A percentile compares a stretch with the other conserved stretches of the same genome.
Conservation (phyloP, 1,140 invertebrate genomes). For the Ostrea edulis region DNA sequence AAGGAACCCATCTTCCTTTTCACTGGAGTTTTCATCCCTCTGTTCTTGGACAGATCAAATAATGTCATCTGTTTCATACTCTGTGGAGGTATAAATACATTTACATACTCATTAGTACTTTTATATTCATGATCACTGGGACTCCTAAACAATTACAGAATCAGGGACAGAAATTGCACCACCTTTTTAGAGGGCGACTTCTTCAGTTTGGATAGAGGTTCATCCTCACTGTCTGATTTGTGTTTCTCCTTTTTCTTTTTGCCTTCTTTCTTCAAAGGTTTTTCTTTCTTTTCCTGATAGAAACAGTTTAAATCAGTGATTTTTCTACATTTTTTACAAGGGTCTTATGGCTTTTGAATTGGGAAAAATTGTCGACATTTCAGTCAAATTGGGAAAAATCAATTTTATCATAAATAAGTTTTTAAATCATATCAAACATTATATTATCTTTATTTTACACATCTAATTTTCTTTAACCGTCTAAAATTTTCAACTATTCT, state of each 20-base stretch:
- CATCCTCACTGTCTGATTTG: constrained; percentile 48
- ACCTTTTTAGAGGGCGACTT: constrained; percentile 50
- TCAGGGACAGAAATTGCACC: neutral
- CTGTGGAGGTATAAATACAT: constrained; percentile 37
- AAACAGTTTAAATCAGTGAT: no score
- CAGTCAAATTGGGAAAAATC: no score
- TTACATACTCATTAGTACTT: neutral
- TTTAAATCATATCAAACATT: no score
- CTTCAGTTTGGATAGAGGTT: constrained; percentile 45
- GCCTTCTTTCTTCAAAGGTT: constrained; percentile 5
- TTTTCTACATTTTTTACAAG: no score
- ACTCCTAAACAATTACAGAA: no score
- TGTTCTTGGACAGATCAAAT: constrained; percentile 74
- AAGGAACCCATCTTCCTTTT: constrained; percentile 58
- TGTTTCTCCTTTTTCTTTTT: constrained; percentile 47
- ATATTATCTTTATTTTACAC: no score
- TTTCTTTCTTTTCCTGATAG: constrained; percentile 39
- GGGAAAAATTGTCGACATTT: no score
- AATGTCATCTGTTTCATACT: constrained; percentile 78
- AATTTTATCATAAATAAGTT: no score
- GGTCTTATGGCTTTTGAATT: no score
- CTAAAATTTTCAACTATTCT: no score
- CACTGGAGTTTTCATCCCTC: constrained; percentile 67
- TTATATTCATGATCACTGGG: no score
- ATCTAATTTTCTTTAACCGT: no score